Conservation (phyloP, 2,888 invertebrate species). For the Geotrupes spiniger region DNA sequence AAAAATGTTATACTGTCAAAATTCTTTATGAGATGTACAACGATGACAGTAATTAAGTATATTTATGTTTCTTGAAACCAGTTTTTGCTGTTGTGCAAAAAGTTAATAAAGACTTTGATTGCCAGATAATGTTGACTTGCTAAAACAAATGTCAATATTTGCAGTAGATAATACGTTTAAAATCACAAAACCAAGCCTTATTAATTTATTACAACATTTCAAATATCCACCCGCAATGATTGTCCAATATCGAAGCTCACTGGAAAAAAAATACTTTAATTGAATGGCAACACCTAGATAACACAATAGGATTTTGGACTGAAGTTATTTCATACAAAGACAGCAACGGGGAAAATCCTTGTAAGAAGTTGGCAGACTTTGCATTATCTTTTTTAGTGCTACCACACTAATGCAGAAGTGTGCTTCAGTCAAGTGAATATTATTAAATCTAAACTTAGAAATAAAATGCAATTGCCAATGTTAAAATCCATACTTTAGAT, state of each 20-base stretch:
- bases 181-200: neutral
- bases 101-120: neutral
- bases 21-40: constrained; percentile 28
- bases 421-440: too few relatives aligned
- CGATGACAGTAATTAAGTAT: neutral
- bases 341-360: constrained; percentile 3
- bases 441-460: too few relatives aligned
- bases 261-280: neutral
- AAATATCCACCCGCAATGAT: neutral
- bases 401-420: too few relatives aligned
- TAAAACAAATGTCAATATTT: neutral
- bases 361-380: too few relatives aligned
- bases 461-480: too few relatives aligned
- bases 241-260: neutral
- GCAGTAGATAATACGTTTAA: neutral
- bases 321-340: neutral
- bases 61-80: too few relatives aligned
- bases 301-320: neutral
- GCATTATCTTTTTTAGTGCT: too few relatives aligned
- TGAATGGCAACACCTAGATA: neutral
- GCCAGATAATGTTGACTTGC: constrained; percentile 1
- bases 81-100: neutral
- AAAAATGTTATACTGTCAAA: constrained; percentile 38
- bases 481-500: too few relatives aligned
- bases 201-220: neutral